Base-by-base conservation (phyloP, 2,888 invertebrate genomes). In the Venusia cambrica region DNA sequence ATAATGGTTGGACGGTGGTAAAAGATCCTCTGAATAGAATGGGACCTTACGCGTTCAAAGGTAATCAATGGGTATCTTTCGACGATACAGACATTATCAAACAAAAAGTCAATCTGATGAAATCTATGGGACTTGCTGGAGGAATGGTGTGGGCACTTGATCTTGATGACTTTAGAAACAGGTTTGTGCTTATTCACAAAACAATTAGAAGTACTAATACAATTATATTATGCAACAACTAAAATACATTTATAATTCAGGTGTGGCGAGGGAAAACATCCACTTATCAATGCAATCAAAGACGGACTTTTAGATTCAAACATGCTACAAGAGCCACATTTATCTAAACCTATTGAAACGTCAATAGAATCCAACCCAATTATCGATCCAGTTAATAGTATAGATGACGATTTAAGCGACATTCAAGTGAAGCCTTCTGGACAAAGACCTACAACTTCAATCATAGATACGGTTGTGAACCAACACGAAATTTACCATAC, bases 71-170 rank as follows among this genome's bases (percentile, higher is more conserved):
- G 97, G 96, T 97, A 8, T 94, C 95, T 1, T 97, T 90, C 58
- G 97, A 97, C 64, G 96, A 97, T 62, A 87, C 89, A 4, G 92
- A 92, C 14, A 96, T 93, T 77, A 92, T 97, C 20, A 89, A 90
- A 42, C 89, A 89, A 46, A 97, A 97, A 80, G 92, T 95, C 0
- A 91, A 94, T 55, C 92, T 92, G 57, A 91, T 96, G 15, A 90
- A 94, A 42, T 89, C 92, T 5, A 87, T 94, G 73, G 90, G 92
- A 43, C 88, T 97, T 7, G 96, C 93, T 5, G 96, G 96, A 37
- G 96, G 94, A 7, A 96, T 96, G 96, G 91, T 96, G 20, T 96
- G 96, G 96, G 96, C 96, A 0, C 78, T 96, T 15, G 96, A 96
- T 81, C 89, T 96, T 50, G 96, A 97, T 54, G 96, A 97, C 73